Conservation (phyloP, 2,888 invertebrate species). For the Pachycephus smyrnensis region DNA sequence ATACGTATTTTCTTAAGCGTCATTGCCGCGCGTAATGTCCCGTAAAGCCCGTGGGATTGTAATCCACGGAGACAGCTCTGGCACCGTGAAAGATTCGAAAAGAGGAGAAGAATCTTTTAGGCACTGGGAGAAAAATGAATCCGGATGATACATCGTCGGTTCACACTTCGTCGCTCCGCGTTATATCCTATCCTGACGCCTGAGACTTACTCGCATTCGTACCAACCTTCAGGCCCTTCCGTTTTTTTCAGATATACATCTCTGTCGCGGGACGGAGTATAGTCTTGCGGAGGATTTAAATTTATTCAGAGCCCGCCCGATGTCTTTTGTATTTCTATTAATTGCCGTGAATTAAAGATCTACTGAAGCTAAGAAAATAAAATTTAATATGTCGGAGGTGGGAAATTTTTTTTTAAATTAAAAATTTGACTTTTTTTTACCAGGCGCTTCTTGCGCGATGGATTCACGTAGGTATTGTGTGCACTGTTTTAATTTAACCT, state of each 20-base stretch:
- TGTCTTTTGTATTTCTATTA: neutral
- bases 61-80: neutral
- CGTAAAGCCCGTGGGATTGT: neutral
- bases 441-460: neutral
- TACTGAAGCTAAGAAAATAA: neutral
- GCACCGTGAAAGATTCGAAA: neutral
- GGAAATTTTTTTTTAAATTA: neutral
- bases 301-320: neutral
- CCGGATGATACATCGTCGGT: conserved; percentile 16
- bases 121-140: conserved; percentile 13
- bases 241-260: neutral
- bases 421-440: neutral
- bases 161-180: conserved; percentile 18
- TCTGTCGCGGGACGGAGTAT: neutral
- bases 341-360: neutral
- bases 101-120: neutral
- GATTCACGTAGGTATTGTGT: neutral
- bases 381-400: neutral
- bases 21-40: neutral
- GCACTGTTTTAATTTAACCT: neutral
- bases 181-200: neutral
- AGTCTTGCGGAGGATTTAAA: neutral
- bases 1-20: neutral
- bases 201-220: neutral
- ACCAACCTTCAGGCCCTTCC: neutral